A percentile compares a stretch with the other conserved stretches of the same genome.
These are phyloP conservation scores for Acleris cristana DNA, from an alignment of 2,888 invertebrate genomes.

Conservation along the genomic window DNA sequence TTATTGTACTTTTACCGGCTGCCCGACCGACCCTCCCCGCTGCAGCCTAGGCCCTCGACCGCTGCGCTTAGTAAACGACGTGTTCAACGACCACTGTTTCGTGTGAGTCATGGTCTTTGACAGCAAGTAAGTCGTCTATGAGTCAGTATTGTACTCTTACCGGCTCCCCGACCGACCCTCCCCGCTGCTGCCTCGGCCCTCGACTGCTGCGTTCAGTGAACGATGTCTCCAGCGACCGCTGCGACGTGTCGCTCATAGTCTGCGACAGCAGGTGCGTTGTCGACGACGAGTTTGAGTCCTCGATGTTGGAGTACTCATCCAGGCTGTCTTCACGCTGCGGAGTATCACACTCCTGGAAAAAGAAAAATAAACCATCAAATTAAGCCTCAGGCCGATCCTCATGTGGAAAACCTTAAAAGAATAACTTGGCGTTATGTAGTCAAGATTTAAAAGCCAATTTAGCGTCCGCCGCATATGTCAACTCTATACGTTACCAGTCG, in stretches of 20 bases:
- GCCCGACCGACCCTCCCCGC: too few relatives aligned
- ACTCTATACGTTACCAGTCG: too few relatives aligned
- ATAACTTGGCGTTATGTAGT: neutral
- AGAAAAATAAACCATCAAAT: neutral
- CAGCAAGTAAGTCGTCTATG: too few relatives aligned
- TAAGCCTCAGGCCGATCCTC: neutral
- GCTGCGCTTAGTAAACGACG: too few relatives aligned
- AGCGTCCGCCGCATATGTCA: too few relatives aligned
- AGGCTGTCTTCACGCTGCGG: slow-evolving; percentile 75
- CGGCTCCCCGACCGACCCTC: slow-evolving; percentile 68
- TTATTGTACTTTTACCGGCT: too few relatives aligned
- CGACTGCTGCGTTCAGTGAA: slow-evolving; percentile 61
- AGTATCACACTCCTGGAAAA: slow-evolving; percentile 70
- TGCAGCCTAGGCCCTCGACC: too few relatives aligned
- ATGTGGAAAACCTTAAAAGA: neutral
- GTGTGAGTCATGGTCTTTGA: too few relatives aligned
- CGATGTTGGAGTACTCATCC: slow-evolving; percentile 72
- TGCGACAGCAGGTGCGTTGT: slow-evolving; percentile 74
- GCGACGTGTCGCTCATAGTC: slow-evolving; percentile 66
- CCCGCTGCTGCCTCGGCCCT: slow-evolving; percentile 56
- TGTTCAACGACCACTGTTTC: too few relatives aligned
- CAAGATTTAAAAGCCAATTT: too few relatives aligned
- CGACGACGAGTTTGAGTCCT: slow-evolving; percentile 73
- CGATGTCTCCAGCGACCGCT: slow-evolving; percentile 67
- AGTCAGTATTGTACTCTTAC: slow-evolving; percentile 45